These are phyloP conservation scores for Gavialis gangeticus DNA, from an alignment of 2,113 vertebrate species.

Conservation along the genomic window DNA sequence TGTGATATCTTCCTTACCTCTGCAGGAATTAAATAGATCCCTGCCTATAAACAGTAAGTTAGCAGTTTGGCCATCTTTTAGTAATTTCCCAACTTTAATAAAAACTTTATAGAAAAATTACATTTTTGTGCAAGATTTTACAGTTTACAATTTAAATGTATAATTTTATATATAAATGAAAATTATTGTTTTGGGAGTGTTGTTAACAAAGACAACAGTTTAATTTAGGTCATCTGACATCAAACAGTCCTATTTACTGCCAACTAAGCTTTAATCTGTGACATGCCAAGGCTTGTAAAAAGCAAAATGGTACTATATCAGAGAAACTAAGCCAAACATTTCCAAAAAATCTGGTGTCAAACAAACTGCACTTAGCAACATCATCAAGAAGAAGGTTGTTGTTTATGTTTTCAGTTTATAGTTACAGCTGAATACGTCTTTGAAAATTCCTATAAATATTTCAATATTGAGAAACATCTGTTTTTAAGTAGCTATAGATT, in stretches of 20 bases:
- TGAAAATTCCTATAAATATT: constrained; percentile 63
- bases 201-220: constrained; percentile 53
- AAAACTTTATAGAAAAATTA: constrained; percentile 21
- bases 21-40: no score
- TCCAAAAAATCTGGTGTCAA: constrained; percentile 58
- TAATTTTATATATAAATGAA: background rate
- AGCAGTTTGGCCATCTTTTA: background rate
- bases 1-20: no score
- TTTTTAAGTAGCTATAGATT: constrained; percentile 23
- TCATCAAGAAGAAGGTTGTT: constrained; percentile 53
- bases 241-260: constrained; percentile 73
- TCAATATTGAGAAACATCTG: constrained; percentile 61
- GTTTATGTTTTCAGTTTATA: constrained; percentile 57
- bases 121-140: background rate
- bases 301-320: constrained; percentile 68
- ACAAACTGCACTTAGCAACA: constrained; percentile 32
- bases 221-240: constrained; percentile 75
- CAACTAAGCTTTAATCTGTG: constrained; percentile 76
- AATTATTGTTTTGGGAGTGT: constrained; percentile 1
- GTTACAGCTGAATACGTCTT: constrained; percentile 59
- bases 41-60: background rate
- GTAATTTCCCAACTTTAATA: background rate
- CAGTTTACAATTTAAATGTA: background rate
- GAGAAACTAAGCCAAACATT: constrained; percentile 66
- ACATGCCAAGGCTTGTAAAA: constrained; percentile 74